Evolutionary conservation across 2,113 vertebrate species (phyloP).

Genomic region (Axis porcinus): DNA sequence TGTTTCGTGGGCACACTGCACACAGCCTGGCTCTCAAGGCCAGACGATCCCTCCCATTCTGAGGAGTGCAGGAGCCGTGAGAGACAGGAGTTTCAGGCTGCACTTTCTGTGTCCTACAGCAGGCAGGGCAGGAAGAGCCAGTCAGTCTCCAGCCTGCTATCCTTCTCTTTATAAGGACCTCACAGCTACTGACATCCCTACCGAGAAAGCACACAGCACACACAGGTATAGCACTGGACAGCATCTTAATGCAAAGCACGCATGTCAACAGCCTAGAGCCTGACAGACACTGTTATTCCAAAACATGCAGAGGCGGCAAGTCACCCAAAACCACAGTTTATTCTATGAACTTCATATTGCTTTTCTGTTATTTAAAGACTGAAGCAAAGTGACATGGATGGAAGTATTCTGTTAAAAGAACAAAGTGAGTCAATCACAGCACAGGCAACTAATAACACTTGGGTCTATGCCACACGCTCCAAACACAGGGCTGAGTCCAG

Average conservation of each 20-base stretch:
- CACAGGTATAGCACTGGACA: not conserved
- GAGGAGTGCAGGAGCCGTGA: not conserved
- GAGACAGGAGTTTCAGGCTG: not conserved
- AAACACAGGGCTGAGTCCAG: constrained; percentile 29
- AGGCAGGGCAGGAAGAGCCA: not conserved
- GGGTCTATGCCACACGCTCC: not conserved
- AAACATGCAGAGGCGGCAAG: constrained; percentile 56
- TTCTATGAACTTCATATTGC: constrained; percentile 60
- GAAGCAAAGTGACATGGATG: constrained; percentile 42
- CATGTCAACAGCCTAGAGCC: not conserved
- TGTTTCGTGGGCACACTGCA: not conserved
- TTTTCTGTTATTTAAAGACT: constrained; percentile 51
- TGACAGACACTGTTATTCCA: constrained; percentile 38
- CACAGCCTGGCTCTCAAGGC: not conserved
- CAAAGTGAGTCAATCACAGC: constrained; percentile 39
- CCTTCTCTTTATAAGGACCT: constrained; percentile 1
- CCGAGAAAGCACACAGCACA: constrained; percentile 10
- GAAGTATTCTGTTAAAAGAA: constrained; percentile 50
- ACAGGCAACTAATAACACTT: constrained; percentile 3
- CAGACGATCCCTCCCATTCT: not conserved
- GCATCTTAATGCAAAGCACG: constrained; percentile 11
- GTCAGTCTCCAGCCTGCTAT: not conserved
- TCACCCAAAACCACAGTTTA: constrained; percentile 51
- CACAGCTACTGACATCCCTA: not conserved
- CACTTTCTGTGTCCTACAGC: not conserved